Evolutionary conservation across 2,113 vertebrate species (phyloP), one percentile per base, ranked within the genome.

Genomic region (Pseudopipra pipra): DNA sequence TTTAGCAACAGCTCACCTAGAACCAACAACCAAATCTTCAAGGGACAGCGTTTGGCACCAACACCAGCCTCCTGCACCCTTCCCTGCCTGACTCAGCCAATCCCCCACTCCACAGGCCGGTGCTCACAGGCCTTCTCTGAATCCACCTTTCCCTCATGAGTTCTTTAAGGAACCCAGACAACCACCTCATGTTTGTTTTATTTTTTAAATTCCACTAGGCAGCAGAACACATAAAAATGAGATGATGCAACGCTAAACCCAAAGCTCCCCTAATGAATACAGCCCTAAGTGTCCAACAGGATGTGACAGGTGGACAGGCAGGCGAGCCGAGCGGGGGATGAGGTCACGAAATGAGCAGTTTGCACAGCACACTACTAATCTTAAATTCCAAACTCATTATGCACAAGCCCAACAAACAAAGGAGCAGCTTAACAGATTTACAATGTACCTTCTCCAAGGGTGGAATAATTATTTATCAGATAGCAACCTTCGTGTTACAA

Each of bases 311-410:
- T 94, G 95, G 95, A 90, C 88, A 54, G 66, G 92, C 77, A 91
- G 84, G 91, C 15, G 12, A 89, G 91, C 85, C 5, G 33, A 47
- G 91, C 65, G 20, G 56, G 88, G 86, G 85, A 94, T 86, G 92
- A 96, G 92, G 85, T 89, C 96, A 96, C 20, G 0, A 96, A 96
- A 96, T 87, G 54, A 95, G 93, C 79, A 93, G 52, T 94, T 58
- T 93, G 90, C 92, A 87, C 41, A 54, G 77, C 61, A 92, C 19
- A 85, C 90, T 46, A 92, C 76, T 90, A 88, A 96, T 87, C 88
- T 90, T 86, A 90, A 95, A 96, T 96, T 96, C 96, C 96, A 94
- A 90, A 86, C 83, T 81, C 88, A 92, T 95, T 95, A 86, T 91
- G 90, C 90, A 95, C 51, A 59, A 93, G 52, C 43, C 90, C 76